These are phyloP conservation scores for Montipora capitata DNA, from an alignment of 92 coral and sea anemone genomes.

Conservation along the genomic window DNA sequence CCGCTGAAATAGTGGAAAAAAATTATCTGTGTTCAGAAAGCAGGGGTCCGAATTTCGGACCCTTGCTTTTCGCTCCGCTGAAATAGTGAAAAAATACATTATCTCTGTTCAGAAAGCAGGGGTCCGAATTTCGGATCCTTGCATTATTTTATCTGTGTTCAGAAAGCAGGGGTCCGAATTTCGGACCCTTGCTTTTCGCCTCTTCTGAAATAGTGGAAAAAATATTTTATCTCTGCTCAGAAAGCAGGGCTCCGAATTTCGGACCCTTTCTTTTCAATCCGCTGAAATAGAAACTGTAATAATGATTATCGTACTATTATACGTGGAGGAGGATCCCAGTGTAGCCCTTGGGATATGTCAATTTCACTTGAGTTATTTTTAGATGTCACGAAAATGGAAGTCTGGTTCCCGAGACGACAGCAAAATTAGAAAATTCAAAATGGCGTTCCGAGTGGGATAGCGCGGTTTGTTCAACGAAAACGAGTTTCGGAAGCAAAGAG, in stretches of 20 bases:
- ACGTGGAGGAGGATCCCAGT: too few relatives aligned
- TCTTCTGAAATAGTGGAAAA: neutral
- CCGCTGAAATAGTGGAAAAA: neutral
- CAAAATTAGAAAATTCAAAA: too few relatives aligned
- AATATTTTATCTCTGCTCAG: neutral
- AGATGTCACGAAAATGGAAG: too few relatives aligned
- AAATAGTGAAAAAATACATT: neutral
- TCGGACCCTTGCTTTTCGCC: neutral
- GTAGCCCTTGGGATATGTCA: too few relatives aligned
- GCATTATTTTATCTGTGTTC: neutral
- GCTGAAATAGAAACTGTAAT: too few relatives aligned
- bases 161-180: neutral
- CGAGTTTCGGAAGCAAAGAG: too few relatives aligned
- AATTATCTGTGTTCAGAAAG: neutral
- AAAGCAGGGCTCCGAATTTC: neutral
- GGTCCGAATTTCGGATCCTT: neutral
- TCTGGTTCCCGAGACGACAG: neutral
- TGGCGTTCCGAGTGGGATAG: too few relatives aligned
- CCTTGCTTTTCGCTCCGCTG: neutral
- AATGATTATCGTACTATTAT: too few relatives aligned
- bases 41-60: constrained; percentile 3
- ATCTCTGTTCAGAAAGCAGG: neutral
- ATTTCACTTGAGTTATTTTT: too few relatives aligned
- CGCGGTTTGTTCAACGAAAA: too few relatives aligned
- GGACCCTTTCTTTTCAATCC: neutral